Evolutionary conservation across 2,797 vertebrate species (phyloP).

Genomic region (Calcarius lapponicus): DNA sequence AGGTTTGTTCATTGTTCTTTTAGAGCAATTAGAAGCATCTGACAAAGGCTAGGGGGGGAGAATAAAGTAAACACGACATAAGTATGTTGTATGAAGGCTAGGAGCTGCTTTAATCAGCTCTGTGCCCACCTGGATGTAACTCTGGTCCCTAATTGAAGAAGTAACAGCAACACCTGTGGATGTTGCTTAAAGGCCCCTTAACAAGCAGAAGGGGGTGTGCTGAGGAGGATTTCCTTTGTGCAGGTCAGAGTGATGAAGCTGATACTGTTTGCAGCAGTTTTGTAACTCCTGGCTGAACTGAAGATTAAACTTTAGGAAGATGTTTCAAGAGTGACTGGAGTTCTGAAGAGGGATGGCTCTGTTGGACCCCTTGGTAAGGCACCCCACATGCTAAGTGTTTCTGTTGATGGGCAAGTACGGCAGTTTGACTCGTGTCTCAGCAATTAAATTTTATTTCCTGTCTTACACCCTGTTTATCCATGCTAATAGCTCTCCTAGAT

Average conservation of each 20-base stretch:
- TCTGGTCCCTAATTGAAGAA: neutral
- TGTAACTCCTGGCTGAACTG: neutral
- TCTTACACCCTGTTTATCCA: constrained; percentile 5
- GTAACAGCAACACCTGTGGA: neutral
- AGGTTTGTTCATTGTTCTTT: neutral
- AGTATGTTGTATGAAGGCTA: neutral
- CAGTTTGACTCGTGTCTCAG: neutral
- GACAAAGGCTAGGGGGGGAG: neutral
- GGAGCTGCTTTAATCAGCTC: neutral
- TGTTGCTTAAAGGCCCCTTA: neutral
- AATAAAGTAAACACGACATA: accelerated
- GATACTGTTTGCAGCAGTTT: neutral
- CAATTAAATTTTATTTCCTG: constrained; percentile 37
- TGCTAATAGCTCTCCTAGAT: constrained; percentile 17
- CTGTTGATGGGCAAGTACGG: neutral
- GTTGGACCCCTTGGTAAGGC: neutral
- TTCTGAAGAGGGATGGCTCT: neutral
- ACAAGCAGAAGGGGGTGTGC: neutral
- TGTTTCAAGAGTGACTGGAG: neutral
- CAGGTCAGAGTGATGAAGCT: neutral
- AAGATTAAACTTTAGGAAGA: neutral
- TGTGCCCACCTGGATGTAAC: neutral
- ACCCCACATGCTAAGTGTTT: neutral
- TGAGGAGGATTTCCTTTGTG: neutral
- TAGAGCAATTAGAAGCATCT: neutral